These are phyloP conservation scores for Semaprochilodus insignis DNA, from an alignment of 2,797 vertebrate species.

Conservation along the genomic window DNA sequence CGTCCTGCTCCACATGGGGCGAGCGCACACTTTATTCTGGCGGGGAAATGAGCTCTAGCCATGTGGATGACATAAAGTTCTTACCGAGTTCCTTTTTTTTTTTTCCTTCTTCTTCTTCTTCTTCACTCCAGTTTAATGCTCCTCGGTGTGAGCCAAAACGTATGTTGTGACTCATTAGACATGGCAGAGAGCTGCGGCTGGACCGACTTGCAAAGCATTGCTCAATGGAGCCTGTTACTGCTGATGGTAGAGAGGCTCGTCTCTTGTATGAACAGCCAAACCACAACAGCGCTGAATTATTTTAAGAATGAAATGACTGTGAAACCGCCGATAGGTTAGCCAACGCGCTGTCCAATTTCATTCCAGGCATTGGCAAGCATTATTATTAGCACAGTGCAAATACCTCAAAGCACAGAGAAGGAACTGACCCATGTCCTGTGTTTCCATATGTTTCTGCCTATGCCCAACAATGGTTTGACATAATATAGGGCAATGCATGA, in stretches of 20 bases:
- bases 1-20: slow-evolving; percentile 23
- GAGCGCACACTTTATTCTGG: slow-evolving; percentile 41
- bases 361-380: slow-evolving; percentile 15
- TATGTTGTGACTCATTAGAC: slow-evolving; percentile 48
- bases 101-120: too few species aligned
- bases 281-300: slow-evolving; percentile 40
- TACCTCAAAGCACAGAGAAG: neutral
- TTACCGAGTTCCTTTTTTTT: slow-evolving; percentile 8
- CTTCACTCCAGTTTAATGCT: slow-evolving; percentile 36
- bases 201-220: slow-evolving; percentile 40
- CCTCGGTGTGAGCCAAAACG: slow-evolving; percentile 40
- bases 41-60: slow-evolving; percentile 30
- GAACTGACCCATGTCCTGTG: neutral
- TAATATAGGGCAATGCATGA: neutral
- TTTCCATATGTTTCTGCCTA: slow-evolving; percentile 28
- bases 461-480: slow-evolving; percentile 11
- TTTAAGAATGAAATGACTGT: slow-evolving; percentile 47
- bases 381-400: slow-evolving; percentile 22
- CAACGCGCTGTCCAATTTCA: slow-evolving; percentile 4
- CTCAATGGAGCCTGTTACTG: slow-evolving; percentile 43
- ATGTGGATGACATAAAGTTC: slow-evolving; percentile 14
- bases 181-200: slow-evolving; percentile 43
- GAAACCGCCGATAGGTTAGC: slow-evolving; percentile 13
- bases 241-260: slow-evolving; percentile 26
- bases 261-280: slow-evolving; percentile 26